Evolutionary conservation across 2,888 invertebrate species (phyloP).

Genomic region (Malachius bipustulatus): DNA sequence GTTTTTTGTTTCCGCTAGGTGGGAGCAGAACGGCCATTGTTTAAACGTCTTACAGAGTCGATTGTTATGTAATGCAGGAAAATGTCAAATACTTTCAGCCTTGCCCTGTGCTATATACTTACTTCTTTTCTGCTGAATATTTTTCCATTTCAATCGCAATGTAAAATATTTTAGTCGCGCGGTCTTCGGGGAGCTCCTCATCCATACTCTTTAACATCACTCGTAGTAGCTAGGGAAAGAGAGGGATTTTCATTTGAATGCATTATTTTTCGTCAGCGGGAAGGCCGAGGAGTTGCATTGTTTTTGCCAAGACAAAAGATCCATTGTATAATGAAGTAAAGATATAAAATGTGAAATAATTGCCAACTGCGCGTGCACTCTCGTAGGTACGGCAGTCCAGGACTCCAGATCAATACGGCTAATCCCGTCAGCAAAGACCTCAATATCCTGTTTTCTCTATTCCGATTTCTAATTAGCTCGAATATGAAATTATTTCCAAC

Average conservation of each 20-base stretch:
- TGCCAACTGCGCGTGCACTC: conserved; percentile 8
- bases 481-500: conserved; percentile 29
- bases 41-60: conserved; percentile 33
- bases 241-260: not conserved
- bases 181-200: too few species aligned
- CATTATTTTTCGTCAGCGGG: not conserved
- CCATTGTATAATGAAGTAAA: conserved; percentile 17
- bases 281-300: not conserved
- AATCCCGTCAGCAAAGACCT: conserved; percentile 24
- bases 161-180: too few species aligned
- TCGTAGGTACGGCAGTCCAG: not conserved
- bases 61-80: conserved; percentile 32
- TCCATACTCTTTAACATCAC: not conserved
- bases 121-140: not conserved
- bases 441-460: conserved; percentile 27
- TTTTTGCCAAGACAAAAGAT: conserved; percentile 6
- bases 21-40: conserved; percentile 33
- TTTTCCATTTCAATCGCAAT: conserved; percentile 3
- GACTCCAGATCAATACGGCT: conserved; percentile 11
- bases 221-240: not conserved
- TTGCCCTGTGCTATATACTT: conserved; percentile 16
- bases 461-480: conserved; percentile 29
- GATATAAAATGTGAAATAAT: conserved; percentile 17
- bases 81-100: conserved; percentile 29
- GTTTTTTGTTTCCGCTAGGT: conserved; percentile 35